Conservation (phyloP, 2,797 vertebrate species). For the Syndactyla subalaris region DNA sequence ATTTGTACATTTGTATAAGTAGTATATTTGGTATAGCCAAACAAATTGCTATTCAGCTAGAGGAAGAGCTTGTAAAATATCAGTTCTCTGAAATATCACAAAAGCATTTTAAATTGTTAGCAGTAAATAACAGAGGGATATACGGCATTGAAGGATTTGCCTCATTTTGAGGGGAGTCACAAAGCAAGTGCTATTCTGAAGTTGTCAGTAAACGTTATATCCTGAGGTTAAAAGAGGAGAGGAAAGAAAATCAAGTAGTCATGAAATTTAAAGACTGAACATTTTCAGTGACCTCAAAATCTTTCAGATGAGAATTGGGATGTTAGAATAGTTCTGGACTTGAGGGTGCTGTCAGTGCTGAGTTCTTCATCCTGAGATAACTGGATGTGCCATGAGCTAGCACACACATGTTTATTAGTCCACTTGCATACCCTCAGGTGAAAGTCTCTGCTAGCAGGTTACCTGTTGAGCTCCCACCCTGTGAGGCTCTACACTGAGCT, state of each 20-base stretch:
- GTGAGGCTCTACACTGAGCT: not conserved
- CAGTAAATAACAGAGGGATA: not conserved
- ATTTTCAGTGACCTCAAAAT: not conserved
- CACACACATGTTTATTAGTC: fast-evolving
- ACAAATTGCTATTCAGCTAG: constrained; percentile 17
- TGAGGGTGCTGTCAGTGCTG: not conserved
- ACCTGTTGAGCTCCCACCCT: not conserved
- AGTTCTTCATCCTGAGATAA: not conserved
- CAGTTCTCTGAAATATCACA: not conserved
- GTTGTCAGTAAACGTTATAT: not conserved
- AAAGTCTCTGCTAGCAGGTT: not conserved
- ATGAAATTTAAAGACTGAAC: not conserved
- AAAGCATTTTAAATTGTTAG: not conserved
- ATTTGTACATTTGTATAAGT: not conserved
- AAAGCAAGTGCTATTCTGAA: not conserved
- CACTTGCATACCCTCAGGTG: fast-evolving
- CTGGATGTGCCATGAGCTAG: not conserved
- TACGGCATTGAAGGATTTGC: not conserved
- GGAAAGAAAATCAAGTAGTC: not conserved
- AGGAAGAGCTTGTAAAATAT: not conserved
- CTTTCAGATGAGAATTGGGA: not conserved
- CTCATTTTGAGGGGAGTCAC: not conserved
- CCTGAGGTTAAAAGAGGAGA: not conserved
- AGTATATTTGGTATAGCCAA: not conserved
- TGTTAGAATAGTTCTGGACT: not conserved